A percentile compares a stretch with the other conserved stretches of the same genome.
Conservation (phyloP, 2,797 vertebrate species). For the Coranthus polyacanthus region DNA sequence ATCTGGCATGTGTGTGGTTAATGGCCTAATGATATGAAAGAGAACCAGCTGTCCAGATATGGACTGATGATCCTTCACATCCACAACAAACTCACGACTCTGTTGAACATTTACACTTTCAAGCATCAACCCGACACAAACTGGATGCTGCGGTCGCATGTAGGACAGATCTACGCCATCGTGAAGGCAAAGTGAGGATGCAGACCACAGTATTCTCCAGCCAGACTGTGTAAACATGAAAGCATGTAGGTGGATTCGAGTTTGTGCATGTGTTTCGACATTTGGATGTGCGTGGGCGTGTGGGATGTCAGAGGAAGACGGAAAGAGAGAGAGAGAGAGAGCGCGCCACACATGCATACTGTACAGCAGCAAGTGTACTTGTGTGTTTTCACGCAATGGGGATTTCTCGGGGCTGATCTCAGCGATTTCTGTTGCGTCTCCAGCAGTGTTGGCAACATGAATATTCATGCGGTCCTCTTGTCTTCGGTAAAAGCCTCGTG, state of each 20-base stretch:
- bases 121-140: background rate
- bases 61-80: constrained; percentile 9
- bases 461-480: constrained; percentile 73
- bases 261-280: constrained; percentile 25
- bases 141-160: background rate
- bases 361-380: constrained; percentile 41
- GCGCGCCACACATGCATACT: constrained; percentile 30
- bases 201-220: constrained; percentile 14
- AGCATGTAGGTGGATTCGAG: constrained; percentile 52
- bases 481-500: constrained; percentile 70
- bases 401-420: constrained; percentile 74
- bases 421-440: constrained; percentile 66
- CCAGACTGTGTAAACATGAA: constrained; percentile 48
- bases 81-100: constrained; percentile 7
- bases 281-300: constrained; percentile 51
- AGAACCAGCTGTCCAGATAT: constrained; percentile 27
- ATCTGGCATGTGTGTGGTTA: constrained; percentile 2
- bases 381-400: constrained; percentile 64
- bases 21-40: constrained; percentile 9
- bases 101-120: background rate
- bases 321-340: constrained; percentile 10
- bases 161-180: background rate
- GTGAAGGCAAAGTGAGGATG: constrained; percentile 12
- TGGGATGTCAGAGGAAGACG: constrained; percentile 41
- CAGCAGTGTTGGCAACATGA: constrained; percentile 50